Evolutionary conservation across 2,888 invertebrate species (phyloP).

Genomic region (Troglohyphantes excavatus): DNA sequence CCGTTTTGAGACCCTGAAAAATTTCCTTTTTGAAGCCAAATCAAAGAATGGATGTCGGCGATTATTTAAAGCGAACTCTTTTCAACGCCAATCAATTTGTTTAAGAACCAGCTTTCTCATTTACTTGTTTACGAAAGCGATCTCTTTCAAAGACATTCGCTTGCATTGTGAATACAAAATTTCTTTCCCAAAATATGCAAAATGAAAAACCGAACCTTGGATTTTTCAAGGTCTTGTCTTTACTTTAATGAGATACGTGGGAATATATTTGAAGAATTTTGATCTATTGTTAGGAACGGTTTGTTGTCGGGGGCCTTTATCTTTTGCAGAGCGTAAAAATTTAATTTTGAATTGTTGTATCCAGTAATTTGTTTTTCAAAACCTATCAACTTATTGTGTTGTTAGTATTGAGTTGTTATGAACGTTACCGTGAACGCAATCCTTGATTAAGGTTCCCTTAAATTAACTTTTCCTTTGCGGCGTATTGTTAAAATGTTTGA

Average conservation of each 20-base stretch:
- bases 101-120: not conserved
- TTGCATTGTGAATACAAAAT: constrained; percentile 33
- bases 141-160: not conserved
- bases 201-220: constrained; percentile 22
- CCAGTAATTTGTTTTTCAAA: not conserved
- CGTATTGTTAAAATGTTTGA: not conserved
- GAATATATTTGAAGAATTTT: constrained; percentile 22
- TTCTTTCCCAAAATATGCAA: constrained; percentile 22
- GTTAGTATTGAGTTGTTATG: not conserved
- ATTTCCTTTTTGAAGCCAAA: not conserved
- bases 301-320: not conserved
- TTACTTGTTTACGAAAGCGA: constrained; percentile 36
- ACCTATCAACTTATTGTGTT: not conserved
- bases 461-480: not conserved
- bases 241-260: constrained; percentile 18
- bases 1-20: constrained; percentile 42
- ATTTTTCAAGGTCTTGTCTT: constrained; percentile 14
- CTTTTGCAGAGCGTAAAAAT: not conserved
- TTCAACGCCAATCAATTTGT: constrained; percentile 52
- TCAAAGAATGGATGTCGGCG: constrained; percentile 19
- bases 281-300: not conserved
- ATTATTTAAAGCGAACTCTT: constrained; percentile 11
- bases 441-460: not conserved
- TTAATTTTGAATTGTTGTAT: not conserved
- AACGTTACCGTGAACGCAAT: not conserved